Conservation (phyloP, 2,113 vertebrate genomes). For the Eupsittula cactorum region DNA sequence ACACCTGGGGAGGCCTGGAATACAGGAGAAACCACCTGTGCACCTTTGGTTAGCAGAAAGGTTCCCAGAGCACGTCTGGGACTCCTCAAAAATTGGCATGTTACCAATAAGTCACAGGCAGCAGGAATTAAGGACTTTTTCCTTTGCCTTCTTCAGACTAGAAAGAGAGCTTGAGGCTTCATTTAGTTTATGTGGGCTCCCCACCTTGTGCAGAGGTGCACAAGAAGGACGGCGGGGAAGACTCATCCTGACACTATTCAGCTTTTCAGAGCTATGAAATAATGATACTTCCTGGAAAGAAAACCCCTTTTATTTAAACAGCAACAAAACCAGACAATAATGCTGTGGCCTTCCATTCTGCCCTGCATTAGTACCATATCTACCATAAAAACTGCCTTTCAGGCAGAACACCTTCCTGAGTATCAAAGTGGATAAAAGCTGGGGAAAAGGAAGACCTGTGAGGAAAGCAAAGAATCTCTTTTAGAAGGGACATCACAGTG, state of each 20-base stretch:
- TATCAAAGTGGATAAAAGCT: neutral
- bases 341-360: neutral
- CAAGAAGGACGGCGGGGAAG: neutral
- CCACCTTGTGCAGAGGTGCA: neutral
- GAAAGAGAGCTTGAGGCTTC: neutral
- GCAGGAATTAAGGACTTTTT: neutral
- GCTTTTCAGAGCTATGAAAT: neutral
- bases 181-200: neutral
- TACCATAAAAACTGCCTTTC: neutral
- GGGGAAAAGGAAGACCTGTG: neutral
- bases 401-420: neutral
- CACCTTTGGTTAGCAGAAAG: neutral
- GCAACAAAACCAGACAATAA: neutral
- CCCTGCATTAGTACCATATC: neutral
- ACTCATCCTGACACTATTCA: neutral
- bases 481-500: neutral
- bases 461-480: neutral
- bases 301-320: neutral
- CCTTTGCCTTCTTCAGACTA: neutral
- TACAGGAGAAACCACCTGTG: constrained; percentile 21
- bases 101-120: neutral
- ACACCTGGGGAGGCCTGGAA: constrained; percentile 39
- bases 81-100: neutral
- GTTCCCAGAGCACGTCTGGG: neutral
- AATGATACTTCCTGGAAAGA: neutral